Evolutionary conservation across 2,888 invertebrate genomes (phyloP), one percentile per base, ranked within the genome.

Genomic region (Lutraria lutraria): DNA sequence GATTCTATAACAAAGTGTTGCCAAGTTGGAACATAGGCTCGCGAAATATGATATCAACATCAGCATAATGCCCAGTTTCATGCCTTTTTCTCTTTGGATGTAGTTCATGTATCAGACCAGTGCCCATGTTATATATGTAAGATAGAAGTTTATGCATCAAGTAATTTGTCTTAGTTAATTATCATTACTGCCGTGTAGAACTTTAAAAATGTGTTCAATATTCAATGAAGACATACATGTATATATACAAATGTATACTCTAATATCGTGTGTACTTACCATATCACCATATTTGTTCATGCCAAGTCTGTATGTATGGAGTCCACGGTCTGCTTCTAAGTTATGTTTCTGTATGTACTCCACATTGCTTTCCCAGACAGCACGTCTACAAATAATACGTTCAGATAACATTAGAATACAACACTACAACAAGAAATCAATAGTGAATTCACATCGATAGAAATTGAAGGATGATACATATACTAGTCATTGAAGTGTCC

Each of bases 221-320:
- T 63, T n/a, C n/a, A 25, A 43, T 10, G 10, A 13, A 72, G 25
- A n/a, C 72, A 25, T 72, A n/a, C 21, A 25, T 19, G 21, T 19
- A 3, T 56, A n/a, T n/a, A 16, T 25, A 31, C 31, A 72, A 12
- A 34, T 15, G 34, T 53, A 31, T 81, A n/a, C n/a, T n/a, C n/a
- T n/a, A n/a, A n/a, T n/a, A 31, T 16, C 31, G 6, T 79, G 25
- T 52, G 56, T 43, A 87, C 88, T 85, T 97, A 98, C 98, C 97
- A 98, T 97, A 96, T 95, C 95, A 43, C 93, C 95, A 86, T 93
- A 95, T 89, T 95, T 93, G 90, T 96, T 96, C 93, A 96, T 94
- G 34, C 95, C 95, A 21, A 96, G 90, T 31, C 93, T 91, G 92
- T 90, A 96, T 19, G 94, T 94, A 90, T 95, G 94, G 1, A 92